phyloP scores from a whole-genome alignment of 2,888 invertebrate species.

The Dromius quadrimaculatus region DNA sequence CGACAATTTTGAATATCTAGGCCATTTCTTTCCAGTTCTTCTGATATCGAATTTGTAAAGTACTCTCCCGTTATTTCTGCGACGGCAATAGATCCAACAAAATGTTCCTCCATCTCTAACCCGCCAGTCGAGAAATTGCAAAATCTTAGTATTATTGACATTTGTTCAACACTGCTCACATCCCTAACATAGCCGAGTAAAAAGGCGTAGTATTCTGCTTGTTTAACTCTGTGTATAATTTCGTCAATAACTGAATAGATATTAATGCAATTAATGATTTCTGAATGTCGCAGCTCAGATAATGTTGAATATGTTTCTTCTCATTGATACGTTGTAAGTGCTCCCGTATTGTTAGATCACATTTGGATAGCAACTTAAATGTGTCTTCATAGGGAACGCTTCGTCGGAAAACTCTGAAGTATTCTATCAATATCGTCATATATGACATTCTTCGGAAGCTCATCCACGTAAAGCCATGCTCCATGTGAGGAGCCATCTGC shows the following conservation, averaged over 20 bases:
- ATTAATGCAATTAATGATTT: not conserved
- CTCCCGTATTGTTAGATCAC: not conserved
- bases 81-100: conserved; percentile 21
- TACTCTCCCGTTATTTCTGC: conserved; percentile 20
- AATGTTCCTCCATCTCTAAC: conserved; percentile 10
- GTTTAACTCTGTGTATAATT: not conserved
- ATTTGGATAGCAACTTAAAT: conserved; percentile 48
- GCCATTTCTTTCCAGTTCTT: not conserved
- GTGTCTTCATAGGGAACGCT: conserved; percentile 41
- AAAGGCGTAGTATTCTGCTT: no score
- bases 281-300: not conserved
- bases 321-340: not conserved
- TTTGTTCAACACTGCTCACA: not conserved
- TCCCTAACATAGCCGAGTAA: no score
- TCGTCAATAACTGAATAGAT: not conserved
- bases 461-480: conserved; percentile 36
- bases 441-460: no score
- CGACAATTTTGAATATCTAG: not conserved
- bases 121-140: not conserved
- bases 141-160: not conserved
- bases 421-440: no score
- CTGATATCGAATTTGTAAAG: conserved; percentile 19
- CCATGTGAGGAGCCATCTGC: conserved; percentile 48
- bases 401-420: conserved; percentile 7
- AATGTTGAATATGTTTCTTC: not conserved